These are phyloP conservation scores for Cantharis lateralis DNA, from an alignment of 2,888 invertebrate genomes.

Conservation along the genomic window DNA sequence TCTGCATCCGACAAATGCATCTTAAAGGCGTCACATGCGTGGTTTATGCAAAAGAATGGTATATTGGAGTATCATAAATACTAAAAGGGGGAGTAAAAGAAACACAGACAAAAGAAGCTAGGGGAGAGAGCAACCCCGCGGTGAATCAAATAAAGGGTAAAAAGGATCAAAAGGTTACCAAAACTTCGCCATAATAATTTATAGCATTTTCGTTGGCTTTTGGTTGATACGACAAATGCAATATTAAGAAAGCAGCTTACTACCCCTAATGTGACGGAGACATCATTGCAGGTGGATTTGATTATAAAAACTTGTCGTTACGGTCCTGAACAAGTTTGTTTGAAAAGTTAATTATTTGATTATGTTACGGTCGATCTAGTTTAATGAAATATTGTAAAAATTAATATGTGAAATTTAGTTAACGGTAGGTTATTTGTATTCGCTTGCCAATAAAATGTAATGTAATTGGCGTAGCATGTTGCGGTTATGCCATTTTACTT, in stretches of 20 bases:
- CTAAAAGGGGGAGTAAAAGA: not conserved
- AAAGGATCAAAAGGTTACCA: not conserved
- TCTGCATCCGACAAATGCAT: not conserved
- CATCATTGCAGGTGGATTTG: not conserved
- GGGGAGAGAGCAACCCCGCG: not conserved
- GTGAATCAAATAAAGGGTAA: not conserved
- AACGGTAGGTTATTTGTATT: slow-evolving; percentile 7
- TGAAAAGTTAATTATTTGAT: not conserved
- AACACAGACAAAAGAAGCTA: not conserved
- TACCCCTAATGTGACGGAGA: not conserved
- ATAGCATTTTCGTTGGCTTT: not conserved
- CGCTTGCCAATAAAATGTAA: slow-evolving; percentile 19
- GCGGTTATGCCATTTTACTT: slow-evolving; percentile 24
- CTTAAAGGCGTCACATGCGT: not conserved
- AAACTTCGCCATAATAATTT: not conserved
- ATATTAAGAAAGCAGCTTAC: not conserved
- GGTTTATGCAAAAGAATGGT: not conserved
- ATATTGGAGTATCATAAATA: not conserved
- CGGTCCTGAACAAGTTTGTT: not conserved
- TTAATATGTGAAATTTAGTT: not conserved
- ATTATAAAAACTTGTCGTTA: not conserved
- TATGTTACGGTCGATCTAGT: not conserved
- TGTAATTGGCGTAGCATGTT: slow-evolving; percentile 17
- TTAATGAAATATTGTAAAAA: not conserved
- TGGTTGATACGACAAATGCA: not conserved